Evolutionary conservation across 2,888 invertebrate species (phyloP).

Genomic region (Stenurella melanura): DNA sequence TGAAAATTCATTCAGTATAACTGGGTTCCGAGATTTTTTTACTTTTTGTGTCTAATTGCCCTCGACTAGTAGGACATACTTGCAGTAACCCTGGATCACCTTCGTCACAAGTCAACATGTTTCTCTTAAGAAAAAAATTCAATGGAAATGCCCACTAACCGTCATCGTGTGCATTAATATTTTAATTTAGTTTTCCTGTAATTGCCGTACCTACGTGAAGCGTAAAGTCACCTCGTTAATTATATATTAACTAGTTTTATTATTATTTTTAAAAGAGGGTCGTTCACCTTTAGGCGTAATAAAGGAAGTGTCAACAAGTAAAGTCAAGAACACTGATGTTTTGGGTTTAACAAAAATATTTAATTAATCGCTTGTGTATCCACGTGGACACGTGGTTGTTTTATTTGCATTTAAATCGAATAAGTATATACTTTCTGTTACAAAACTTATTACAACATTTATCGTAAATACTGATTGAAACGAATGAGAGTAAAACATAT

Average conservation of each 20-base stretch:
- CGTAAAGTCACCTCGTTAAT: slow-evolving; percentile 25
- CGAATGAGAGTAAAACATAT: too few relatives aligned
- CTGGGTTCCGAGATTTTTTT: too few relatives aligned
- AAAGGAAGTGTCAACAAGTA: slow-evolving; percentile 38
- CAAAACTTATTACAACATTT: not conserved
- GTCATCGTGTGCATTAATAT: not conserved
- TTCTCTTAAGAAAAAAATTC: not conserved
- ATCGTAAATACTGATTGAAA: not conserved
- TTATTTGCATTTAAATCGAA: not conserved
- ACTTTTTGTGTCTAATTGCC: too few relatives aligned
- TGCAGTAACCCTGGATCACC: too few relatives aligned
- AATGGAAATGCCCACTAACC: not conserved
- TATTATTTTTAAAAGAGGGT: slow-evolving; percentile 40
- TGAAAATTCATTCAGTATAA: too few relatives aligned
- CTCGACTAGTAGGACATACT: too few relatives aligned
- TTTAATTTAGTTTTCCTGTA: slow-evolving; percentile 5
- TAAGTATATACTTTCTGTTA: not conserved
- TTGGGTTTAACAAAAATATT: slow-evolving; percentile 36
- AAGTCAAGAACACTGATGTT: slow-evolving; percentile 40
- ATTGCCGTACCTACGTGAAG: slow-evolving; percentile 11
- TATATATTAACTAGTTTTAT: slow-evolving; percentile 37
- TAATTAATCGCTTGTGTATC: not conserved
- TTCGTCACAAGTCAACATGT: too few relatives aligned
- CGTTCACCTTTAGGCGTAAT: slow-evolving; percentile 37
- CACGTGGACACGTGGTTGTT: not conserved